phyloP scores from a whole-genome alignment of 2,113 vertebrate species.

The Ceratotherium simum region DNA sequence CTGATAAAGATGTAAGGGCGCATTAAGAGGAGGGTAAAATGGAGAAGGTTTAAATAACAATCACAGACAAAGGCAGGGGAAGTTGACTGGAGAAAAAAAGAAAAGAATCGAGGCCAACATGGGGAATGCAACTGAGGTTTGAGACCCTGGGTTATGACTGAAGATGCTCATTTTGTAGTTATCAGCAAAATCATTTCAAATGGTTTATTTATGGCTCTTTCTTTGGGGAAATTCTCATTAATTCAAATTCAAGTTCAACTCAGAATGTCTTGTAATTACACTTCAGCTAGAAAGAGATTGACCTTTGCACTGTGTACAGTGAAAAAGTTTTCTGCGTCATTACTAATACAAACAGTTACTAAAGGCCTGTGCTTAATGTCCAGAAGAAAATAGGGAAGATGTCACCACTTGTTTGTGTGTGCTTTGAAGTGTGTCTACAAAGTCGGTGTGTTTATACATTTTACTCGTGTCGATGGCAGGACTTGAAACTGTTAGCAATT shows the following conservation, averaged over 20 bases:
- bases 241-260: not conserved
- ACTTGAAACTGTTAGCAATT: not conserved
- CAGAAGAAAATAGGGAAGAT: not conserved
- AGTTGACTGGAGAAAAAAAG: not conserved
- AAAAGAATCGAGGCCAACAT: not conserved
- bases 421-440: not conserved
- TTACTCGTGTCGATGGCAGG: not conserved
- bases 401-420: not conserved
- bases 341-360: not conserved
- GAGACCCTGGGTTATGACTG: not conserved
- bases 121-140: not conserved
- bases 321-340: not conserved
- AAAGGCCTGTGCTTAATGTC: no score
- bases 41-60: not conserved
- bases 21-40: not conserved
- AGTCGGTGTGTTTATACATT: not conserved
- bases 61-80: not conserved
- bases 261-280: not conserved
- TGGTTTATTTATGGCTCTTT: not conserved
- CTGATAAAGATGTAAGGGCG: not conserved
- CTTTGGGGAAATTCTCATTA: not conserved
- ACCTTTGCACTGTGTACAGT: not conserved
- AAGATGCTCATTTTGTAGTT: not conserved
- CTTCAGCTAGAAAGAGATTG: not conserved
- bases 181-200: not conserved